A percentile compares a stretch with the other conserved stretches of the same genome.
These are phyloP conservation scores for Xestobium rufovillosum DNA, from an alignment of 2,888 invertebrate genomes.

Conservation along the genomic window DNA sequence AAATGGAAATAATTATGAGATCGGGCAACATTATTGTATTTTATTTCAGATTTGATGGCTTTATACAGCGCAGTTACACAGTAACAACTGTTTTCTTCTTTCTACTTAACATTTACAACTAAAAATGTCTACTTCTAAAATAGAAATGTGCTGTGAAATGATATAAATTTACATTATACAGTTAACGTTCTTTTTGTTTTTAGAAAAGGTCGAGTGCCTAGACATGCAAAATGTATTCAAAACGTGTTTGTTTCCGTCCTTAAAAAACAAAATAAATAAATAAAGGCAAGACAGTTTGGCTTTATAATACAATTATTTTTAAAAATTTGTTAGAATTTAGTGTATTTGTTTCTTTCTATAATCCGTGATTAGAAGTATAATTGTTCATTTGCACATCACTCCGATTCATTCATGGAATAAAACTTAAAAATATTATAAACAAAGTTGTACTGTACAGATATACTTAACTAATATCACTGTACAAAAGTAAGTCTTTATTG, in stretches of 20 bases:
- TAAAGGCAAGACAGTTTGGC: conserved; percentile 30
- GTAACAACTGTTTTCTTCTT: conserved; percentile 54
- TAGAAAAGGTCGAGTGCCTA: conserved; percentile 36
- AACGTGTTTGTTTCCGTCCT: conserved; percentile 30
- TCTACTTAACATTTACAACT: conserved; percentile 60
- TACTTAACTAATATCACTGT: conserved; percentile 36
- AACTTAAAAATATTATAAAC: too few relatives aligned
- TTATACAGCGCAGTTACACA: conserved; percentile 62
- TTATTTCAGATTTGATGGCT: conserved; percentile 53
- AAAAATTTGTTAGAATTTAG: conserved; percentile 33
- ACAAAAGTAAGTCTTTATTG: conserved; percentile 30
- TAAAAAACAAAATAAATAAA: conserved; percentile 27
- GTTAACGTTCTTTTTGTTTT: conserved; percentile 33
- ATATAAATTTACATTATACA: conserved; percentile 41
- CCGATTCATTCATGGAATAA: conserved; percentile 17
- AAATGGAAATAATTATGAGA: conserved; percentile 30
- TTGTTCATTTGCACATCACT: too few relatives aligned
- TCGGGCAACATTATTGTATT: conserved; percentile 67
- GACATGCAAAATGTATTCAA: conserved; percentile 36
- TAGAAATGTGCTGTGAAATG: conserved; percentile 43
- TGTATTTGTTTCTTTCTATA: conserved; percentile 23
- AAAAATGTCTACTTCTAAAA: conserved; percentile 56
- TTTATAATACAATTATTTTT: conserved; percentile 25
- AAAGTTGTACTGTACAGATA: conserved; percentile 29
- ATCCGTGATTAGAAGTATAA: conserved; percentile 17